Conservation (phyloP, 2,797 vertebrate genomes). For the Gymnodraco acuticeps region DNA sequence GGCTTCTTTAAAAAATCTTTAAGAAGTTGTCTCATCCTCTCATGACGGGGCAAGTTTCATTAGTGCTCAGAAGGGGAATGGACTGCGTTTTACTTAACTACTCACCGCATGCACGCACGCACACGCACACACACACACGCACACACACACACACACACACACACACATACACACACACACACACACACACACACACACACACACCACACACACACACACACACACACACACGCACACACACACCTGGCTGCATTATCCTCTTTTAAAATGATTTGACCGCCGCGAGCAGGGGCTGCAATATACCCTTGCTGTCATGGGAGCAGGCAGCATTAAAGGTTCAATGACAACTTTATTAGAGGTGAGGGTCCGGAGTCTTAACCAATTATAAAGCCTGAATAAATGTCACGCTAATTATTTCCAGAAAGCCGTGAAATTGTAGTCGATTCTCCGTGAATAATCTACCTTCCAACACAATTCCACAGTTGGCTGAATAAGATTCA, state of each 20-base stretch:
- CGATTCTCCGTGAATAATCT: constrained; percentile 76
- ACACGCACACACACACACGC: constrained; percentile 9
- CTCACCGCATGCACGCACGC: constrained; percentile 2
- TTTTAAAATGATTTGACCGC: constrained; percentile 33
- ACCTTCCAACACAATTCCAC: constrained; percentile 62
- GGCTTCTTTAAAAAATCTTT: not conserved
- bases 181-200: constrained; percentile 16
- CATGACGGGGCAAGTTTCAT: constrained; percentile 9
- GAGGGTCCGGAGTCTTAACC: constrained; percentile 66
- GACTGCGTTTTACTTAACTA: constrained; percentile 8
- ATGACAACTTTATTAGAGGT: constrained; percentile 75
- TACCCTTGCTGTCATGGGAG: constrained; percentile 52
- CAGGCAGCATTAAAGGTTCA: constrained; percentile 66
- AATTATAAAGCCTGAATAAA: constrained; percentile 76
- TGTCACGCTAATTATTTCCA: constrained; percentile 77
- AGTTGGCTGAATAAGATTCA: constrained; percentile 51
- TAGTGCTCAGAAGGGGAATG: not conserved
- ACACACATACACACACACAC: constrained; percentile 14
- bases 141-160: not conserved
- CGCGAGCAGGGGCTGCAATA: constrained; percentile 30
- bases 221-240: constrained; percentile 15
- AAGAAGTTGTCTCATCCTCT: constrained; percentile 12
- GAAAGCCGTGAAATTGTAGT: constrained; percentile 74
- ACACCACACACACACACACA: constrained; percentile 16
- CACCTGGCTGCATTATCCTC: constrained; percentile 29